A percentile compares a stretch with the other conserved stretches of the same genome.
Conservation (phyloP, 2,888 invertebrate genomes). For the Netelia fuscicornis region DNA sequence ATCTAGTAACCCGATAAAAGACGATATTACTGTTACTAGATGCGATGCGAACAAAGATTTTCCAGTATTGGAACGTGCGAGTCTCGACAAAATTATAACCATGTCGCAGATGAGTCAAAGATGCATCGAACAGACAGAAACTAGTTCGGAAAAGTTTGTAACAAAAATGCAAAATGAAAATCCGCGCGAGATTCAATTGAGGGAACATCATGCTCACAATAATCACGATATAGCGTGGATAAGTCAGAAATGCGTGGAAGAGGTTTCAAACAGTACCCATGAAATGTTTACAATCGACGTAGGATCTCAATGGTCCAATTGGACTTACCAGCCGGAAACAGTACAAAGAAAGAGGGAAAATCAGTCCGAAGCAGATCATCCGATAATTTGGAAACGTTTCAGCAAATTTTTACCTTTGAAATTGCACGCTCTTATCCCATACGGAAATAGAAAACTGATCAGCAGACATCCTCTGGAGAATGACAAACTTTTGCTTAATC, state of each 20-base stretch:
- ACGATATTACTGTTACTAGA: not conserved
- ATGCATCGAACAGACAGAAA: not conserved
- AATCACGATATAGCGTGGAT: slow-evolving; percentile 57
- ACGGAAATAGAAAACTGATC: slow-evolving; percentile 56
- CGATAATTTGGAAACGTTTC: slow-evolving; percentile 49
- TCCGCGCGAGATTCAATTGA: not conserved
- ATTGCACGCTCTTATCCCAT: slow-evolving; percentile 65
- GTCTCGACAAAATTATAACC: not conserved
- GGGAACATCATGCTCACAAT: slow-evolving; percentile 29
- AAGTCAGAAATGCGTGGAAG: slow-evolving; percentile 47
- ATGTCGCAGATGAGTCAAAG: slow-evolving; percentile 9
- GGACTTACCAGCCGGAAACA: slow-evolving; percentile 68
- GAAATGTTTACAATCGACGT: slow-evolving; percentile 39
- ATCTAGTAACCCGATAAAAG: not conserved
- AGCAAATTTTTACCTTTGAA: slow-evolving; percentile 66
- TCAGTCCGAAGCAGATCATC: not conserved
- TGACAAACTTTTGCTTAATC: slow-evolving; percentile 2
- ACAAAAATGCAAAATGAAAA: slow-evolving; percentile 16
- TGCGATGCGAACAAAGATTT: not conserved
- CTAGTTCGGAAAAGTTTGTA: not conserved
- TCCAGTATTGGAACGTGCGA: not conserved
- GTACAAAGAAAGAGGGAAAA: slow-evolving; percentile 12
- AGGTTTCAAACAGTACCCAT: not conserved
- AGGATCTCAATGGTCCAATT: slow-evolving; percentile 79
- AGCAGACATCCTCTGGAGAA: slow-evolving; percentile 40